Evolutionary conservation across 1,140 invertebrate species (phyloP), one percentile per base, ranked within the genome.

Genomic region (Asobara japonica): DNA sequence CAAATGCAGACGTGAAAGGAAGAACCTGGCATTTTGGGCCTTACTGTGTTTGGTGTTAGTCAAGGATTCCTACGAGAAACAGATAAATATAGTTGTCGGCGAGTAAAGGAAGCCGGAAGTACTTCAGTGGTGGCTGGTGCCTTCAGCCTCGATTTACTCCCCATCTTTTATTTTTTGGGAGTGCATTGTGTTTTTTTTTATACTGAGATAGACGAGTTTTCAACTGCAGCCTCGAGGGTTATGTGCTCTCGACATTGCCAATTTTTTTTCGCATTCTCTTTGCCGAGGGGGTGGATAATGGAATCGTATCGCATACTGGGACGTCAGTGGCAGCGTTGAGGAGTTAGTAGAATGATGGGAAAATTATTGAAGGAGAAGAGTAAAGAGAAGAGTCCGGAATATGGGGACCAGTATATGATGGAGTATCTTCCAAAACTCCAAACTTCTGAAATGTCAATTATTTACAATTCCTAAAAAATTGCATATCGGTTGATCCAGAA

Each of bases 61-160:
- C 51, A 56, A 25, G 51, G 51, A 56, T 56, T 27, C 25, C 25
- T 3, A 29, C 38, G 71, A 36, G 48, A 73, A 73, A 73, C 41
- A 73, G 72, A 69, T 68, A 73, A 69, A 68, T 73, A 69, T 62
- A 36, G 38, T 20, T 38, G 31, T 65, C 36, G 72, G 30, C n/a
- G 61, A 31, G 45, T 62, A 51, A 11, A 45, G 62, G 62, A 73
- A 45, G 22, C 71, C 66, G 71, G 71, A 72, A 67, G 71, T 67
- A 51, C 65, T 30, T 38, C 45, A 16, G 62, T 60, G 62, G 30
- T 38, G 41, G 70, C 56, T 38, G 38, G 48, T 61, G 48, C 48
- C 22, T 20, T 20, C 48, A 51, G 16, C 61, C 38, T 48, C 61
- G 41, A 73, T 73, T 65, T 27, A 66, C 65, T 16, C 41, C 10